Percentiles rank a stretch among this genome's conserved stretches.
Evolutionary conservation across 2,797 vertebrate species (phyloP).

Genomic region (Hippocampus kuda): DNA sequence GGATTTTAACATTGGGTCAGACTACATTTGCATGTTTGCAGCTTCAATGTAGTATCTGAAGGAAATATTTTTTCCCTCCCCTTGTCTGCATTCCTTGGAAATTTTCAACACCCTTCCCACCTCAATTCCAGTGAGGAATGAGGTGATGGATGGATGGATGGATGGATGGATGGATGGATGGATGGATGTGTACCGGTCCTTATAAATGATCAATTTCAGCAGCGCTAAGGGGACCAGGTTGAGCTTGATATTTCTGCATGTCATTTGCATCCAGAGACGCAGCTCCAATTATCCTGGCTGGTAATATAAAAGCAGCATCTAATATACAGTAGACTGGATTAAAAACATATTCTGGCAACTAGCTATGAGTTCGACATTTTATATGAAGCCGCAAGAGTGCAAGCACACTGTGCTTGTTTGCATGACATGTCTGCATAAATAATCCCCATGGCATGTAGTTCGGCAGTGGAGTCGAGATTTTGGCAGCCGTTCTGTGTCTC

Average conservation of each 20-base stretch:
- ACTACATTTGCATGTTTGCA: constrained; percentile 8
- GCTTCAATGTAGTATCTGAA: constrained; percentile 8
- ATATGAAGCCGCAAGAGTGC: constrained; percentile 9
- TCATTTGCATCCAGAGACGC: background rate
- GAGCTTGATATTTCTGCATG: background rate
- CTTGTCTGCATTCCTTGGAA: background rate
- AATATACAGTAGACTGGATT: background rate
- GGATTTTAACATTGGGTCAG: constrained; percentile 13
- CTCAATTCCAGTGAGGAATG: background rate
- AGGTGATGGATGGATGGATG: background rate
- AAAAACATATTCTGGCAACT: background rate
- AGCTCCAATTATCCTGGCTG: background rate
- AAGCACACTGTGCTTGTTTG: constrained; percentile 24
- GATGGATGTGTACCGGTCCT: background rate
- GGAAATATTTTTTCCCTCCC: constrained; percentile 12
- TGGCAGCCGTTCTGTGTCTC: constrained; percentile 46
- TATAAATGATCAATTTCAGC: constrained; percentile 1
- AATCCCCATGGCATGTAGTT: constrained; percentile 47
- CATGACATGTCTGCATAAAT: constrained; percentile 45
- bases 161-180: no score
- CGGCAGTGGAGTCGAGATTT: constrained; percentile 41
- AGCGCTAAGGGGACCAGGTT: background rate
- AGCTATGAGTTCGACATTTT: background rate
- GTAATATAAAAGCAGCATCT: background rate
- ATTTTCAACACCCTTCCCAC: background rate